Conservation (phyloP, 2,113 vertebrate genomes). For the Elachura formosa region DNA sequence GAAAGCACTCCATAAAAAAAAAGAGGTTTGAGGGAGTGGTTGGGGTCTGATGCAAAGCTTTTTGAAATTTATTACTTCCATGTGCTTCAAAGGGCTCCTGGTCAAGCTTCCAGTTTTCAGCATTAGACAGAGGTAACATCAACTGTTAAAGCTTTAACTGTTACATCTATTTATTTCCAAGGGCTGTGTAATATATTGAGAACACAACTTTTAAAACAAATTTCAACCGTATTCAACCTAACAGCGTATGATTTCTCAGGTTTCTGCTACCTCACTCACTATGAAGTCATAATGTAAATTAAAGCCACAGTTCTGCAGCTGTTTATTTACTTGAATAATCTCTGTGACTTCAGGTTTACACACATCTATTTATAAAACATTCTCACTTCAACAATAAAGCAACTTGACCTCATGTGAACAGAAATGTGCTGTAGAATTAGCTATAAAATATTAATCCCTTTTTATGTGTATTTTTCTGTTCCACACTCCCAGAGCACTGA, state of each 20-base stretch:
- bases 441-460: not conserved
- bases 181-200: not conserved
- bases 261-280: not conserved
- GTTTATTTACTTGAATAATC: slow-evolving; percentile 20
- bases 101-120: not conserved
- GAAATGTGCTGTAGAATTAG: not conserved
- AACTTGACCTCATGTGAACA: not conserved
- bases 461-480: not conserved
- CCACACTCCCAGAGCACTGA: not conserved
- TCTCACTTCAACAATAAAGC: not conserved
- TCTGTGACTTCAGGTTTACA: slow-evolving; percentile 1
- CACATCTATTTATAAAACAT: not conserved
- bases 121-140: not conserved
- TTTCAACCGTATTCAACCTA: not conserved
- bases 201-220: not conserved
- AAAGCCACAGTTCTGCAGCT: slow-evolving; percentile 22
- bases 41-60: not conserved
- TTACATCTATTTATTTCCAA: not conserved
- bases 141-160: not conserved
- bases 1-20: not conserved
- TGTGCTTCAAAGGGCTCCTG: not conserved
- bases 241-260: slow-evolving; percentile 4
- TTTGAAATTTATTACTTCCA: not conserved
- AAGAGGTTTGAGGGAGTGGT: not conserved
- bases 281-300: slow-evolving; percentile 34